phyloP scores from a whole-genome alignment of 2,797 vertebrate genomes.

The Anableps anableps region DNA sequence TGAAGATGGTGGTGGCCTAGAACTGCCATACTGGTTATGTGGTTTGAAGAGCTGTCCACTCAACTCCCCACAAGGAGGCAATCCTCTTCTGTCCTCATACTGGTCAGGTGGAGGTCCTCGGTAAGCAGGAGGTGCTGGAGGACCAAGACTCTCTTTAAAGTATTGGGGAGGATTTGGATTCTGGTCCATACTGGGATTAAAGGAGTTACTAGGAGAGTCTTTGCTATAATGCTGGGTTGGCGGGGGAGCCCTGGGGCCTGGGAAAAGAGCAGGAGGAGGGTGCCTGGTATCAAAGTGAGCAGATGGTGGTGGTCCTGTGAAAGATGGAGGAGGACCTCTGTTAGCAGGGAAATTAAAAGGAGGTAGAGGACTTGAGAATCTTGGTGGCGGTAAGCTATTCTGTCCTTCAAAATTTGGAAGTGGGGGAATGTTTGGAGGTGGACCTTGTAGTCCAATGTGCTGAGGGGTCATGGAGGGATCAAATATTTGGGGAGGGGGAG shows the following conservation, averaged over 20 bases:
- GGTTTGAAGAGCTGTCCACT: conserved; percentile 82
- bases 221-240: conserved; percentile 82
- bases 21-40: conserved; percentile 75
- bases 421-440: conserved; percentile 77
- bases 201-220: conserved; percentile 68
- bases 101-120: conserved; percentile 81
- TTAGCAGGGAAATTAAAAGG: conserved; percentile 88
- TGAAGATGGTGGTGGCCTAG: conserved; percentile 64
- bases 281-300: conserved; percentile 85
- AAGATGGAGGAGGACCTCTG: conserved; percentile 85
- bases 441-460: conserved; percentile 81
- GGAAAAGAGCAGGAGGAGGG: conserved; percentile 84
- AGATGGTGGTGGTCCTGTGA: conserved; percentile 71
- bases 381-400: conserved; percentile 78
- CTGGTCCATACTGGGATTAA: conserved; percentile 76
- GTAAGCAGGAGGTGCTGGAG: conserved; percentile 65
- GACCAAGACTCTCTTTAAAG: conserved; percentile 75
- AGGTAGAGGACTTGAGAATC: conserved; percentile 86
- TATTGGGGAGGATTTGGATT: conserved; percentile 63
- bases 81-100: conserved; percentile 88
- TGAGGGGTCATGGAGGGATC: conserved; percentile 79
- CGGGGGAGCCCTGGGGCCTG: conserved; percentile 83
- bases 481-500: conserved; percentile 87
- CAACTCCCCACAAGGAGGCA: conserved; percentile 64
- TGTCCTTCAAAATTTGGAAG: conserved; percentile 82